A percentile compares a stretch with the other conserved stretches of the same genome.
Evolutionary conservation across 2,888 invertebrate species (phyloP).

Genomic region (Serrognathus titanus): DNA sequence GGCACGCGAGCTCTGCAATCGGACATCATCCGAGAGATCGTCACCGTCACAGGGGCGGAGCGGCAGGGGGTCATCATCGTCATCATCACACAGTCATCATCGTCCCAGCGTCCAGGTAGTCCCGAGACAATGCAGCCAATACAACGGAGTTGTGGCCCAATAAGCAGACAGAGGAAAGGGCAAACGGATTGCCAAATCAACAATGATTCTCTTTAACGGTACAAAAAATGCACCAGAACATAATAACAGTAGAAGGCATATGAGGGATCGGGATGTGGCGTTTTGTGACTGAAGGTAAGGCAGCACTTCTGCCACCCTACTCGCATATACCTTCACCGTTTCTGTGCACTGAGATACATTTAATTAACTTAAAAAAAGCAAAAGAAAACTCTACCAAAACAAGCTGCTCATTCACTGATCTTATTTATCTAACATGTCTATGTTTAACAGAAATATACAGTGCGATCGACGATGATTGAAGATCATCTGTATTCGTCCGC

Average conservation of each 20-base stretch:
- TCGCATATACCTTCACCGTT: slow-evolving; percentile 39
- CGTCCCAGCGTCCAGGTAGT: slow-evolving; percentile 38
- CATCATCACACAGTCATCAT: slow-evolving; percentile 54
- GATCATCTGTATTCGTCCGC: no score
- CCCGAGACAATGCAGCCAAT: slow-evolving; percentile 55
- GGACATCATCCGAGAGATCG: slow-evolving; percentile 32
- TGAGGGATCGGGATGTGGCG: slow-evolving; percentile 33
- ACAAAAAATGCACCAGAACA: slow-evolving; percentile 43
- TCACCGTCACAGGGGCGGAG: slow-evolving; percentile 29
- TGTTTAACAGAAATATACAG: no score
- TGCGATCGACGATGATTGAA: no score
- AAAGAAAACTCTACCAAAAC: slow-evolving; percentile 15
- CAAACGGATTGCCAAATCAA: slow-evolving; percentile 65
- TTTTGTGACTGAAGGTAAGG: slow-evolving; percentile 7
- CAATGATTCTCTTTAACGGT: slow-evolving; percentile 47
- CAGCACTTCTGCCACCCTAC: slow-evolving; percentile 20
- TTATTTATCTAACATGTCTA: no score
- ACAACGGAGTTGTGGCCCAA: slow-evolving; percentile 56
- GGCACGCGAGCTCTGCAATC: slow-evolving; percentile 74
- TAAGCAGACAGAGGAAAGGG: slow-evolving; percentile 65
- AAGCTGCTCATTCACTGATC: background rate
- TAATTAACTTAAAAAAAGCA: slow-evolving; percentile 8
- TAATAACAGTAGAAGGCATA: slow-evolving; percentile 45
- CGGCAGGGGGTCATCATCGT: slow-evolving; percentile 38
- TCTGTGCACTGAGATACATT: slow-evolving; percentile 28